These are phyloP conservation scores for Drosophila subsilvestris DNA, from an alignment of 2,888 invertebrate species.

Conservation along the genomic window DNA sequence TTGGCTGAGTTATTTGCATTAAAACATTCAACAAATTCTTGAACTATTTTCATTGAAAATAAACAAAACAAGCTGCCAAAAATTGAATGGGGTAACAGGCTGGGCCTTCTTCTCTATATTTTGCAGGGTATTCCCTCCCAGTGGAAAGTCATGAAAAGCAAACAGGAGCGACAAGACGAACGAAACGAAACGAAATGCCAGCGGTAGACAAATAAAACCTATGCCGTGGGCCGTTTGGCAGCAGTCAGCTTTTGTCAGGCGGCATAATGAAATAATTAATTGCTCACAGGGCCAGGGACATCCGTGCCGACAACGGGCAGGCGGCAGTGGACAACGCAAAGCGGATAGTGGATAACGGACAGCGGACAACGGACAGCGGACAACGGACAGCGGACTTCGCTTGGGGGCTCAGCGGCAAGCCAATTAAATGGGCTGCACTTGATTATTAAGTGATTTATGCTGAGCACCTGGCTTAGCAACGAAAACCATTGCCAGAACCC, in stretches of 20 bases:
- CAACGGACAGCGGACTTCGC: slow-evolving; percentile 23
- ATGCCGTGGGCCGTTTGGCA: slow-evolving; percentile 11
- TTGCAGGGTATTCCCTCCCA: not conserved
- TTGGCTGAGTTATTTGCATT: too few relatives aligned
- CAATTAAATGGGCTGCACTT: slow-evolving; percentile 74
- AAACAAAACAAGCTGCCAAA: too few relatives aligned
- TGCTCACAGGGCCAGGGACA: slow-evolving; percentile 47
- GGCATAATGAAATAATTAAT: slow-evolving; percentile 67
- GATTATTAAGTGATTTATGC: slow-evolving; percentile 77
- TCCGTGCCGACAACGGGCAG: not conserved
- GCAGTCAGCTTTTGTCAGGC: slow-evolving; percentile 54
- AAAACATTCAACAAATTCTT: too few relatives aligned
- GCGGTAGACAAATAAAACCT: slow-evolving; percentile 2
- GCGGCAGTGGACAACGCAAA: slow-evolving; percentile 21
- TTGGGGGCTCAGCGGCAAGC: slow-evolving; percentile 34
- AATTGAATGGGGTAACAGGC: too few relatives aligned
- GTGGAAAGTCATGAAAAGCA: not conserved
- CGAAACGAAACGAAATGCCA: not conserved
- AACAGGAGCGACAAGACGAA: not conserved
- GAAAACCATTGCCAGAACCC: not conserved
- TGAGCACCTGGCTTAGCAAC: slow-evolving; percentile 70
- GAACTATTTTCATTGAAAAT: too few relatives aligned
- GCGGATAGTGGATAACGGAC: slow-evolving; percentile 4
- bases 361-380: slow-evolving; percentile 10
- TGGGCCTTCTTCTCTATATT: not conserved